A percentile compares a stretch with the other conserved stretches of the same genome.
These are phyloP conservation scores for Chymomyza costata DNA, from an alignment of 1,140 invertebrate genomes.

Conservation along the genomic window DNA sequence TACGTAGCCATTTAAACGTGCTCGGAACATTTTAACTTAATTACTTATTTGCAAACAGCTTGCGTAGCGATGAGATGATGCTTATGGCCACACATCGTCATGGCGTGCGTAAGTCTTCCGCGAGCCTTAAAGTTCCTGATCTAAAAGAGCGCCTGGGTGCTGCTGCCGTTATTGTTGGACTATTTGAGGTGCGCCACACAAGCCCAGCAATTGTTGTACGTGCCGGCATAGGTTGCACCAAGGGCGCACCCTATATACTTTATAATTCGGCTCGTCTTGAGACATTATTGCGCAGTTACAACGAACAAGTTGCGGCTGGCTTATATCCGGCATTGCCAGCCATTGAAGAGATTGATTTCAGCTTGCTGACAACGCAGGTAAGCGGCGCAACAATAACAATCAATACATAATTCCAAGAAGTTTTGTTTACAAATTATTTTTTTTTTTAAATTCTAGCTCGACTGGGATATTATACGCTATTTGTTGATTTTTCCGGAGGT, in stretches of 20 bases:
- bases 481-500: conserved; percentile 80
- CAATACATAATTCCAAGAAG: conserved; percentile 31
- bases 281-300: conserved; percentile 79
- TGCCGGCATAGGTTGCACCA: conserved; percentile 68
- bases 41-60: neutral
- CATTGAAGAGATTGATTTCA: conserved; percentile 78
- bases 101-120: conserved; percentile 76
- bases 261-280: conserved; percentile 83
- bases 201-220: conserved; percentile 49
- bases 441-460: conserved; percentile 53
- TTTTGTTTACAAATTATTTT: neutral
- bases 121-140: conserved; percentile 68
- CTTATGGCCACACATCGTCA: conserved; percentile 80
- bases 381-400: too few species aligned
- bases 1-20: conserved; percentile 19
- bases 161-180: conserved; percentile 80
- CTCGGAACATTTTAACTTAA: neutral
- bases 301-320: conserved; percentile 75
- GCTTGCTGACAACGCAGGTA: conserved; percentile 79
- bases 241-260: conserved; percentile 81
- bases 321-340: conserved; percentile 78
- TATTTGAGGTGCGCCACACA: conserved; percentile 79
- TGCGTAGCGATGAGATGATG: conserved; percentile 78
- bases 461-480: conserved; percentile 83
- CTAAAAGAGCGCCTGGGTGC: conserved; percentile 77